phyloP scores from a whole-genome alignment of 1,140 invertebrate species.

The Cydia amplana region DNA sequence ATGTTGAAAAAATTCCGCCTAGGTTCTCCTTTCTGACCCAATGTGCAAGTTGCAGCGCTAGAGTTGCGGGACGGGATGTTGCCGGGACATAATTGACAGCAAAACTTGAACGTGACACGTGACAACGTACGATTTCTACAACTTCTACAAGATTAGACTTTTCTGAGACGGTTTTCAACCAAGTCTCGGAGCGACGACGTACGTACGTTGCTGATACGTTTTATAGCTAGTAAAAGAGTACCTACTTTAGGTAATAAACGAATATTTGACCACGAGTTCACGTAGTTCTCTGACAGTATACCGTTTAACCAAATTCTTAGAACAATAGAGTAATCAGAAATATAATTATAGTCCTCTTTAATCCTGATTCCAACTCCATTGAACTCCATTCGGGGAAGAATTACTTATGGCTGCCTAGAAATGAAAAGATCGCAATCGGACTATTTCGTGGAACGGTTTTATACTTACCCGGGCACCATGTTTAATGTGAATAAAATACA shows the following conservation, averaged over 20 bases:
- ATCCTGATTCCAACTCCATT: constrained; percentile 29
- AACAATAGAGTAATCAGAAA: constrained; percentile 72
- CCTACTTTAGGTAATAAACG: background rate
- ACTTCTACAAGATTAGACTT: background rate
- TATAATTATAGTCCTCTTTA: constrained; percentile 69
- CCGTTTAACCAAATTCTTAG: constrained; percentile 58
- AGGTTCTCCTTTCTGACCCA: background rate
- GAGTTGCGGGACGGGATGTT: background rate
- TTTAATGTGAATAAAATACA: too few species aligned
- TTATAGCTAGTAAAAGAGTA: too few species aligned
- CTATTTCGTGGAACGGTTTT: constrained; percentile 13
- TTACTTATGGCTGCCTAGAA: constrained; percentile 64
- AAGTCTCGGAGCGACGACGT: background rate
- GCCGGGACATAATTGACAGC: constrained; percentile 29
- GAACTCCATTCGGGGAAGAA: constrained; percentile 54
- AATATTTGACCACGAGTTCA: constrained; percentile 51
- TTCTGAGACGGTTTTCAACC: background rate
- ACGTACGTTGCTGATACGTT: background rate
- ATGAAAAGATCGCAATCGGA: constrained; percentile 72
- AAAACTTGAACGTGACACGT: constrained; percentile 29
- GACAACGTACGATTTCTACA: constrained; percentile 22
- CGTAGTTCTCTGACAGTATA: constrained; percentile 41
- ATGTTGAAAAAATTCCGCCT: background rate
- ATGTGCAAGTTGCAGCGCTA: background rate
- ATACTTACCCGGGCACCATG: background rate